Conservation (phyloP, 1,140 invertebrate genomes). For the Zaprionus camerounensis region DNA sequence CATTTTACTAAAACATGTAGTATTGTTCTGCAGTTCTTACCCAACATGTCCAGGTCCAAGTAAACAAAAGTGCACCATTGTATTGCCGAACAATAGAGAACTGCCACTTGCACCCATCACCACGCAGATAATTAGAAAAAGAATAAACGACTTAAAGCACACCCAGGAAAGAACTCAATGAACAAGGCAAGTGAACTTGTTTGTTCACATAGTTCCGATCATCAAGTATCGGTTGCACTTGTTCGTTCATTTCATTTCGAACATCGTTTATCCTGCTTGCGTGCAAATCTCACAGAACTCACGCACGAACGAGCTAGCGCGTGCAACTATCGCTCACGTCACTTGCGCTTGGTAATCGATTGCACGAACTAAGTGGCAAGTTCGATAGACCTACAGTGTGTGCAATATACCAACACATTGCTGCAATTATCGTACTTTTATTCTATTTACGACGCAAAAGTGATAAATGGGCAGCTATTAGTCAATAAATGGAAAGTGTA, state of each 20-base stretch:
- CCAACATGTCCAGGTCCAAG: background rate
- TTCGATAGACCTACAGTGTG: background rate
- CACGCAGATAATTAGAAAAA: background rate
- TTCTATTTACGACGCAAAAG: background rate
- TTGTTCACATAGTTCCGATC: background rate
- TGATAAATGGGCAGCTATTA: conserved; percentile 4
- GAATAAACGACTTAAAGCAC: background rate
- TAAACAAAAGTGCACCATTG: background rate
- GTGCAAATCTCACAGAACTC: background rate
- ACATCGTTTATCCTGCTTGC: background rate
- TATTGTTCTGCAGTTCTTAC: background rate
- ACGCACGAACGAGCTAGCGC: background rate
- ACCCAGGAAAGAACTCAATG: background rate
- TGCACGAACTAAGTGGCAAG: background rate
- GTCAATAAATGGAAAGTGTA: conserved; percentile 6
- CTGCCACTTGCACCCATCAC: background rate
- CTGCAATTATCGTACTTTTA: conserved; percentile 1
- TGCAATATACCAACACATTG: background rate
- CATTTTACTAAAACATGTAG: background rate
- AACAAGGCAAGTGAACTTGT: background rate
- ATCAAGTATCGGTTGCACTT: background rate
- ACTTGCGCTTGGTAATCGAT: background rate
- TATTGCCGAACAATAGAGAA: background rate
- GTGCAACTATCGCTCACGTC: background rate
- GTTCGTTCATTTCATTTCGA: background rate